Evolutionary conservation across 2,113 vertebrate genomes (phyloP).

Genomic region (Ondatra zibethicus): DNA sequence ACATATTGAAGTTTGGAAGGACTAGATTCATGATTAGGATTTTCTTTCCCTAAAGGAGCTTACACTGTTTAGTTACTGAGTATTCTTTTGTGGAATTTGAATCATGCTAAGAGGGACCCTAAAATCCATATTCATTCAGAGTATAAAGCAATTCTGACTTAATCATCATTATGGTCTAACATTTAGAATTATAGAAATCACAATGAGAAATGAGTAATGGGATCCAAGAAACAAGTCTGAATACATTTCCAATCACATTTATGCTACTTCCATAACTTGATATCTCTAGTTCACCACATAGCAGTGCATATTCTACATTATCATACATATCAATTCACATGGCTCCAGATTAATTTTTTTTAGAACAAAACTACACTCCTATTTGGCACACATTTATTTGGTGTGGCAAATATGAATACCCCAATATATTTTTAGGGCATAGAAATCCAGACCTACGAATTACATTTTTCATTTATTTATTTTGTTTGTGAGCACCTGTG

Average conservation of each 20-base stretch:
- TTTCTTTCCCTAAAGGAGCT: background rate
- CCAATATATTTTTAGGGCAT: background rate
- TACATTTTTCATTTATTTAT: background rate
- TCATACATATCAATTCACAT: background rate
- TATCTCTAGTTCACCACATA: background rate
- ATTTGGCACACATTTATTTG: background rate
- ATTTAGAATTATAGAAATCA: background rate
- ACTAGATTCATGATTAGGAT: background rate
- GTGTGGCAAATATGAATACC: background rate
- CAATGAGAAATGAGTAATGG: background rate
- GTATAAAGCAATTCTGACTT: background rate
- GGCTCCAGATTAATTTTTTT: background rate
- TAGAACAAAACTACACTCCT: background rate
- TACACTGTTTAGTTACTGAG: background rate
- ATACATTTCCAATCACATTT: background rate
- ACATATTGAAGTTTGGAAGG: background rate
- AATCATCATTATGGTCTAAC: background rate
- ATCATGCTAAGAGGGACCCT: background rate
- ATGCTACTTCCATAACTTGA: background rate
- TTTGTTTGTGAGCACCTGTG: background rate
- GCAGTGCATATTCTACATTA: background rate
- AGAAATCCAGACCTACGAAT: background rate
- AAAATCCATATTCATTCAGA: background rate
- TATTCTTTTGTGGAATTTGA: conserved; percentile 27
- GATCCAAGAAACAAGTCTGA: background rate